Evolutionary conservation across 2,113 vertebrate species (phyloP), one percentile per base, ranked within the genome.

Genomic region (Acanthochromis polyacanthus): DNA sequence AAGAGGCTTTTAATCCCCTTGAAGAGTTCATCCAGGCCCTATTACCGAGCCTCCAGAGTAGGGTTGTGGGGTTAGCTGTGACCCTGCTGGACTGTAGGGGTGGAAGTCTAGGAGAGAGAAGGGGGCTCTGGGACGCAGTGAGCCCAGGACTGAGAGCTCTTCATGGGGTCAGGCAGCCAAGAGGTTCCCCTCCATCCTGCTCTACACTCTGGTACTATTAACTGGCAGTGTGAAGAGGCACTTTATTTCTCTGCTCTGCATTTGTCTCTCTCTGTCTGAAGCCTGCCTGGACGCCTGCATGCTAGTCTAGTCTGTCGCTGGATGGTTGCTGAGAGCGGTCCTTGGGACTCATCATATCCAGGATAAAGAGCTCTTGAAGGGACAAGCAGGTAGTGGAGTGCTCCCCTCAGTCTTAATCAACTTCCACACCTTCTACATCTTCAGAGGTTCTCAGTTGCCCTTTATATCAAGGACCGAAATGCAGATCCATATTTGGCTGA

Each of bases 11-110:
- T 89, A 84, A 88, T 82, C 77, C 92, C 78, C 84, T 93, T 92
- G 88, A 93, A 93, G 87, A 94, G 92, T 95, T 93, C 93, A 93
- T 94, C 88, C 90, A 87, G 92, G 88, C 71, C 85, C 90, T 82
- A 94, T 95, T 94, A 93, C 83, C 32, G 64, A 79, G 70, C 48
- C 83, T 88, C 78, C 71, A 82, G 82, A 90, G 89, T 84, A 85
- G 86, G 80, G 89, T 40, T 82, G 84, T 81, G 75, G 74, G 83
- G 90, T 70, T 78, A 46, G 91, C 62, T 78, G 58, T 85, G 77
- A 92, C 87, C 87, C 79, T 36, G 73, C 56, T 52, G 85, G 76
- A 73, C 66, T 77, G 71, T 38, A 68, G 69, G 71, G 71, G 67
- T 78, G 22, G 63, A 87, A 92, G 83, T 93, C 78, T 50, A 64